phyloP scores from a whole-genome alignment of 1,140 invertebrate species.

The Drosophila miranda region DNA sequence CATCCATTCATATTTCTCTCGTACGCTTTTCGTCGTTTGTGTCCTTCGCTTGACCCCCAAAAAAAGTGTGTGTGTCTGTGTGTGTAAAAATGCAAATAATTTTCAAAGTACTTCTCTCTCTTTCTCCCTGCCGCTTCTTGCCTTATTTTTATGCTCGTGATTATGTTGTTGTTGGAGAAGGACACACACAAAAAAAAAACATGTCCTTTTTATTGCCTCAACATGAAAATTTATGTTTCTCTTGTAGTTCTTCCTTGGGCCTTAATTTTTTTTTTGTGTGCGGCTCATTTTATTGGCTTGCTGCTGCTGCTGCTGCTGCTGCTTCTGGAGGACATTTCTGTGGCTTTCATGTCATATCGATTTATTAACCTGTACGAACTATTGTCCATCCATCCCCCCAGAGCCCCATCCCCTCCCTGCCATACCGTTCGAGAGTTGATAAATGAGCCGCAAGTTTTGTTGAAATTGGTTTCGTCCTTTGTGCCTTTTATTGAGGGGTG shows the following conservation, averaged over 20 bases:
- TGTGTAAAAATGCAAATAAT: slow-evolving; percentile 80
- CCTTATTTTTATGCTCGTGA: slow-evolving; percentile 78
- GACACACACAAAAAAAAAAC: slow-evolving; percentile 60
- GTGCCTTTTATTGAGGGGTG: slow-evolving; percentile 51
- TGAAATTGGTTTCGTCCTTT: slow-evolving; percentile 62
- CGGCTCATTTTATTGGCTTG: slow-evolving; percentile 72
- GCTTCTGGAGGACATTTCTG: slow-evolving; percentile 33
- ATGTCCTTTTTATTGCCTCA: slow-evolving; percentile 78
- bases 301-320: slow-evolving; percentile 41
- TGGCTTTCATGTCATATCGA: slow-evolving; percentile 73
- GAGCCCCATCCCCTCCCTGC: neutral
- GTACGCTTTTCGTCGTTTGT: slow-evolving; percentile 21
- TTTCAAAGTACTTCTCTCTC: slow-evolving; percentile 40
- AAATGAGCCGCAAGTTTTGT: slow-evolving; percentile 70
- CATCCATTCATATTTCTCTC: slow-evolving; percentile 68
- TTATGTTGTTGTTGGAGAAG: slow-evolving; percentile 63
- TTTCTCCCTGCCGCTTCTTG: slow-evolving; percentile 15
- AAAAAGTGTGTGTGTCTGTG: slow-evolving; percentile 13
- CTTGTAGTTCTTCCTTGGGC: slow-evolving; percentile 36
- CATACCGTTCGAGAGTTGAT: slow-evolving; percentile 40
- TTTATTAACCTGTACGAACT: slow-evolving; percentile 81
- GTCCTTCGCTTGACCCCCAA: slow-evolving; percentile 76
- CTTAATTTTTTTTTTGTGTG: slow-evolving; percentile 19
- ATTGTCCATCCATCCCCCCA: slow-evolving; percentile 54
- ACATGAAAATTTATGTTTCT: slow-evolving; percentile 79